Percentiles rank a stretch among this genome's conserved stretches.
phyloP scores from a whole-genome alignment of 2,888 invertebrate species.

The Tachina fera region DNA sequence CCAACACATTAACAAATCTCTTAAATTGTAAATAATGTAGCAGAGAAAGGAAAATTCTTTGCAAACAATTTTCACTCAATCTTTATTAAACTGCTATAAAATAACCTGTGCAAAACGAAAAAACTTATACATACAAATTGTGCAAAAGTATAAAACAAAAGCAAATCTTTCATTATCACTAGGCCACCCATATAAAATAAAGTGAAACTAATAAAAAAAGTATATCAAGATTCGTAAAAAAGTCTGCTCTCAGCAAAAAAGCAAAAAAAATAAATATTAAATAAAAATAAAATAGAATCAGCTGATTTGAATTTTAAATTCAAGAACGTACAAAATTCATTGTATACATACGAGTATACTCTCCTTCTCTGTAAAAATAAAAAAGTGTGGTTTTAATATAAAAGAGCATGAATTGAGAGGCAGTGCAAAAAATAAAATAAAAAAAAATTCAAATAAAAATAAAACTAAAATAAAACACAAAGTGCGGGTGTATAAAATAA shows the following conservation, averaged over 20 bases:
- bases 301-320: conserved; percentile 48
- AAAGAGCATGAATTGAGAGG: conserved; percentile 23
- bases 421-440: background rate
- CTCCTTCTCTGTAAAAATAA: background rate
- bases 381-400: background rate
- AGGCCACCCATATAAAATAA: conserved; percentile 66
- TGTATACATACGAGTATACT: background rate
- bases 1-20: background rate
- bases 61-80: conserved; percentile 46
- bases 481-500: conserved; percentile 53
- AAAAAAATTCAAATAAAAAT: background rate
- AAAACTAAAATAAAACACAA: conserved; percentile 29
- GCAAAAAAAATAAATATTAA: background rate
- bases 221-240: background rate
- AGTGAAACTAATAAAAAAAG: conserved; percentile 46
- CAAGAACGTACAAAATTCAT: background rate
- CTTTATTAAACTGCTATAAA: conserved; percentile 57
- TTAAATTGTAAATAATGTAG: conserved; percentile 42
- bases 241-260: conserved; percentile 28
- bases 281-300: conserved; percentile 19
- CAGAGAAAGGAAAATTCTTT: conserved; percentile 1
- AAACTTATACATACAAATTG: conserved; percentile 49
- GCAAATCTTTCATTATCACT: conserved; percentile 70
- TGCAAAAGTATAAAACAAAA: conserved; percentile 42
- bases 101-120: conserved; percentile 30